A percentile compares a stretch with the other conserved stretches of the same genome.
Conservation (phyloP, 2,797 vertebrate species). For the Dryobates pubescens region DNA sequence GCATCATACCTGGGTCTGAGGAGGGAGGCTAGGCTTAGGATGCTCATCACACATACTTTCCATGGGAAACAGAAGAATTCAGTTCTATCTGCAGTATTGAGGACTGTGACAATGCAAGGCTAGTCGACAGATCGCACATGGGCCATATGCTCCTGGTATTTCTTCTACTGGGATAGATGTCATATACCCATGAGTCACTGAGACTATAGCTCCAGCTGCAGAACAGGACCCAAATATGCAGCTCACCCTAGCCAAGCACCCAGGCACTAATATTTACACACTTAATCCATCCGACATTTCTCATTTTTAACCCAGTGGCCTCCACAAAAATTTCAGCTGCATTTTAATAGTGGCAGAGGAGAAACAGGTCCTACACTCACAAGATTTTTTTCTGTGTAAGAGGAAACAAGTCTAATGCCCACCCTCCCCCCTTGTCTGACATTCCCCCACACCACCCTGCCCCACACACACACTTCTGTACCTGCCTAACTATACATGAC, state of each 20-base stretch:
- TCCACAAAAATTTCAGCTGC: not conserved
- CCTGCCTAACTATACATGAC: not conserved
- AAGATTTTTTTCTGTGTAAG: not conserved
- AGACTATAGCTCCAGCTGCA: not conserved
- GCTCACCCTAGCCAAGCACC: not conserved
- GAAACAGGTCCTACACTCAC: not conserved
- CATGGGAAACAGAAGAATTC: slow-evolving; percentile 41
- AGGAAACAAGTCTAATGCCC: not conserved
- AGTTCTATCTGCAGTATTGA: slow-evolving; percentile 49
- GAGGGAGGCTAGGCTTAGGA: not conserved
- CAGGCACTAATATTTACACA: not conserved
- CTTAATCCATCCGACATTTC: not conserved
- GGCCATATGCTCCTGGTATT: not conserved
- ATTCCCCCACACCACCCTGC: no score
- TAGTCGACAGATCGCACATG: not conserved
- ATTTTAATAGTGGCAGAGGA: not conserved
- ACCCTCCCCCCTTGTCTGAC: no score
- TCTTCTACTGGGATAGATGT: not conserved
- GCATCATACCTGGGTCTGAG: not conserved
- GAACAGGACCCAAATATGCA: not conserved
- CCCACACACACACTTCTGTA: not conserved
- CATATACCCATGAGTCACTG: not conserved
- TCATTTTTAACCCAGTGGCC: not conserved
- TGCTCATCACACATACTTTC: not conserved
- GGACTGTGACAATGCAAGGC: not conserved